These are phyloP conservation scores for Prenolepis imparis DNA, from an alignment of 2,888 invertebrate genomes.

Conservation along the genomic window DNA sequence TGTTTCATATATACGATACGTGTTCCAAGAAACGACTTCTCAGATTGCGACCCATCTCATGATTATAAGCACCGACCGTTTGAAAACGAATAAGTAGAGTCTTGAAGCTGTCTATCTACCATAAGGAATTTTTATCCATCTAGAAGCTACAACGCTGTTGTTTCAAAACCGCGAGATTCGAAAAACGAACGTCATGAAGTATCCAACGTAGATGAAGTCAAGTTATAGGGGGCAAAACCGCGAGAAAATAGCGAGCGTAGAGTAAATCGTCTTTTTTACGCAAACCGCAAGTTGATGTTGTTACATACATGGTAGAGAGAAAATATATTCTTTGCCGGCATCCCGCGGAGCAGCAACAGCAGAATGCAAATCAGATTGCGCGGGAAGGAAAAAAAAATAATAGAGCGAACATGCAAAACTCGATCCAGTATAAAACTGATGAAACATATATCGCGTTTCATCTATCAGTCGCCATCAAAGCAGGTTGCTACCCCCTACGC, in stretches of 20 bases:
- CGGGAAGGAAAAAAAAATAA: slow-evolving; percentile 43
- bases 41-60: background rate
- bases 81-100: slow-evolving; percentile 1
- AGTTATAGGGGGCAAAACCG: background rate
- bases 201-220: background rate
- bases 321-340: background rate
- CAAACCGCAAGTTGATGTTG: background rate
- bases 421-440: slow-evolving; percentile 60
- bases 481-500: background rate
- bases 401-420: slow-evolving; percentile 59
- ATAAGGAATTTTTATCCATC: slow-evolving; percentile 8
- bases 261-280: background rate
- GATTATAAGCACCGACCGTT: background rate
- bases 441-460: slow-evolving; percentile 58
- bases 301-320: background rate
- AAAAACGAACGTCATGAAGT: background rate
- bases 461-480: slow-evolving; percentile 52
- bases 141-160: background rate
- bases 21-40: slow-evolving; percentile 11
- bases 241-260: background rate
- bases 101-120: background rate
- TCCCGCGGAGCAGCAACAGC: background rate
- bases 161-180: background rate
- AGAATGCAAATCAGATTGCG: slow-evolving; percentile 51
- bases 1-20: slow-evolving; percentile 14